These are phyloP conservation scores for Gryllus longicercus DNA, from an alignment of 2,888 invertebrate genomes.

Conservation along the genomic window DNA sequence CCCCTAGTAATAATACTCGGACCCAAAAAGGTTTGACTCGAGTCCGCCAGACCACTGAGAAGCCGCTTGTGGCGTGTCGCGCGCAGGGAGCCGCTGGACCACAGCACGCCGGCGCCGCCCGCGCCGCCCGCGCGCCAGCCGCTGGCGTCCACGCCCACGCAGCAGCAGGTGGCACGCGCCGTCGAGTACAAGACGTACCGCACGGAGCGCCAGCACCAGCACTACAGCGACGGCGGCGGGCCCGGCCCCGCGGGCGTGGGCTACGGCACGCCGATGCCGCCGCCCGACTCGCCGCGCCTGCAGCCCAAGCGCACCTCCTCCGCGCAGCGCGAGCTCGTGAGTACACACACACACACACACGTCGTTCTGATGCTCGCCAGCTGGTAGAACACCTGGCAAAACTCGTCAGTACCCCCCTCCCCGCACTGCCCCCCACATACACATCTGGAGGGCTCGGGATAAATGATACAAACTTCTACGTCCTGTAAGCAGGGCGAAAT, in stretches of 20 bases:
- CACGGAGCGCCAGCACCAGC: slow-evolving; percentile 31
- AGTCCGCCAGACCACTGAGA: neutral
- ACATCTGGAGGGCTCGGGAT: no score
- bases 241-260: neutral
- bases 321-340: slow-evolving; percentile 32
- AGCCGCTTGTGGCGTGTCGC: neutral
- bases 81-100: slow-evolving; percentile 34
- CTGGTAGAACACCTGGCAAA: neutral
- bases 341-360: slow-evolving; percentile 12
- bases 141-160: slow-evolving; percentile 29
- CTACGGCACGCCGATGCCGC: neutral
- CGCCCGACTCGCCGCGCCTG: slow-evolving; percentile 26
- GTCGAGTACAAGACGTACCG: slow-evolving; percentile 32
- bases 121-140: slow-evolving; percentile 31
- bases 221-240: neutral
- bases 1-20: no score
- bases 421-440: neutral
- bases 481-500: no score
- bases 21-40: no score
- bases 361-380: neutral
- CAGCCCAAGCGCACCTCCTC: slow-evolving; percentile 34
- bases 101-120: slow-evolving; percentile 33
- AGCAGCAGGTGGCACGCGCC: neutral
- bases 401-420: neutral
- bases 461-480: no score